Percentiles rank a stretch among this genome's conserved stretches.
Evolutionary conservation across 2,888 invertebrate genomes (phyloP).

Genomic region (Eupithecia inturbata): DNA sequence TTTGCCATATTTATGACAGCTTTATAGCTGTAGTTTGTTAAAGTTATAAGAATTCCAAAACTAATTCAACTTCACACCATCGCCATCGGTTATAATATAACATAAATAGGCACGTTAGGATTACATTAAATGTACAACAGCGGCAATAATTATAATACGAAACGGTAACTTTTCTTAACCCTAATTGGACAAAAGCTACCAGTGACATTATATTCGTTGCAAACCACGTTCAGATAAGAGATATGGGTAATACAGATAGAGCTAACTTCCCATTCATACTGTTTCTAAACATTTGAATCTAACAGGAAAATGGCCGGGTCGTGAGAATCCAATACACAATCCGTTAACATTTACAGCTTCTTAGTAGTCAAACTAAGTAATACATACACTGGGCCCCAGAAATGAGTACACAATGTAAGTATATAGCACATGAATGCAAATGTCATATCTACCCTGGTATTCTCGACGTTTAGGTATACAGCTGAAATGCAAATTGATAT

Average conservation of each 20-base stretch:
- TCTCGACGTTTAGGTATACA: conserved; percentile 49
- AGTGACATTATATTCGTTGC: conserved; percentile 25
- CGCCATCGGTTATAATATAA: not conserved
- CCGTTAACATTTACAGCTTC: conserved; percentile 39
- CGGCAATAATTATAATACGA: not conserved
- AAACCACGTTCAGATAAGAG: conserved; percentile 14
- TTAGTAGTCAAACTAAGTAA: conserved; percentile 45
- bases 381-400: conserved; percentile 37
- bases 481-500: conserved; percentile 83
- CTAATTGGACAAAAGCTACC: conserved; percentile 19
- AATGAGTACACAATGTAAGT: conserved; percentile 45
- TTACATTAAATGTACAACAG: not conserved
- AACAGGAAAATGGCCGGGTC: conserved; percentile 39
- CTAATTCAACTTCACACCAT: not conserved
- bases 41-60: not conserved
- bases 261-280: conserved; percentile 12
- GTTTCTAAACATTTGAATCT: conserved; percentile 32
- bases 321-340: conserved; percentile 40
- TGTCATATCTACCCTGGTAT: conserved; percentile 49
- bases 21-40: not conserved
- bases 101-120: not conserved
- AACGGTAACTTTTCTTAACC: conserved; percentile 2
- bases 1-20: not conserved
- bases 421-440: conserved; percentile 47
- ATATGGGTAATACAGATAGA: conserved; percentile 20